phyloP scores from a whole-genome alignment of 2,888 invertebrate genomes.

The Heliconius charithonia region DNA sequence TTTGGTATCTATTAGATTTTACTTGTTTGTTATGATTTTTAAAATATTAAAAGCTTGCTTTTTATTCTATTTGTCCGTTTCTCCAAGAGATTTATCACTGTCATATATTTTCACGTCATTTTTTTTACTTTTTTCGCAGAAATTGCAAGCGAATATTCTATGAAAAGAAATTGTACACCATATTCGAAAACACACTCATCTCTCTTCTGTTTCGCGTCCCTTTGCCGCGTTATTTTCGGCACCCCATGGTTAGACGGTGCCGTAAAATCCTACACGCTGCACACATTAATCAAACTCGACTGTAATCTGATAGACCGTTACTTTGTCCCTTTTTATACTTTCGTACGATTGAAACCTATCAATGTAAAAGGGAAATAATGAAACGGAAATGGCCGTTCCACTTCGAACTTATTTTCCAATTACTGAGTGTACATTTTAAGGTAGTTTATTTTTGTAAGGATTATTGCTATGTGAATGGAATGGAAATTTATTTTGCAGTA shows the following conservation, averaged over 20 bases:
- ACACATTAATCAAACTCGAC: conserved; percentile 55
- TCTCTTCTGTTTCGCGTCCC: conserved; percentile 40
- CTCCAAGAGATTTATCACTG: neutral
- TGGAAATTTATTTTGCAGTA: neutral
- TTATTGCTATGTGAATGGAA: neutral
- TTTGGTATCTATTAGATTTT: neutral
- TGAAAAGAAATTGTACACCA: conserved; percentile 31
- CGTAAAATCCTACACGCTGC: conserved; percentile 48
- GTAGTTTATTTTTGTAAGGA: conserved; percentile 17
- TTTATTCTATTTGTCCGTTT: too few species aligned
- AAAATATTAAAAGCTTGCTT: neutral
- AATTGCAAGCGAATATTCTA: conserved; percentile 20
- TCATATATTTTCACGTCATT: neutral
- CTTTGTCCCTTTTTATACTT: conserved; percentile 50
- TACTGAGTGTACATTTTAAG: conserved; percentile 21
- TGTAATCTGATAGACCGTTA: conserved; percentile 52
- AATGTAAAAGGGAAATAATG: conserved; percentile 39
- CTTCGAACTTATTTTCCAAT: conserved; percentile 32
- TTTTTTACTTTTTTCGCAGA: conserved; percentile 3
- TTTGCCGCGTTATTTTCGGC: conserved; percentile 42
- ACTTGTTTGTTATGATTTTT: neutral
- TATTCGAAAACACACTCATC: conserved; percentile 44
- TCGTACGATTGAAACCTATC: conserved; percentile 42
- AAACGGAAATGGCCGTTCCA: conserved; percentile 31
- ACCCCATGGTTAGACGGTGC: conserved; percentile 34